Conservation (phyloP, 2,888 invertebrate genomes). For the Caenorhabditis macrosperma region DNA sequence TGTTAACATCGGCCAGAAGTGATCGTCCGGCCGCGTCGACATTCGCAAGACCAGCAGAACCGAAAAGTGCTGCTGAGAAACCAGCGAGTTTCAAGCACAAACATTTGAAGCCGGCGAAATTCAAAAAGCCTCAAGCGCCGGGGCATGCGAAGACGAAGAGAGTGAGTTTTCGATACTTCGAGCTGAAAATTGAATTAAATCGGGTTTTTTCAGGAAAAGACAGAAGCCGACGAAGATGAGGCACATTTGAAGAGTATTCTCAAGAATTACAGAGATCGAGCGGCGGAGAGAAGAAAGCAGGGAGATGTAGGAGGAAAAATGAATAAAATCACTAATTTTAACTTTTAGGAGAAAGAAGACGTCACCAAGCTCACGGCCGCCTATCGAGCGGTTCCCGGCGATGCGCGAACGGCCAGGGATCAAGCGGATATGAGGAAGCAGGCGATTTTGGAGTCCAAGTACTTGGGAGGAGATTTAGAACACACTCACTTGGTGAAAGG, state of each 20-base stretch:
- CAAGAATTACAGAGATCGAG: constrained; percentile 81
- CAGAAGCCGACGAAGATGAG: constrained; percentile 75
- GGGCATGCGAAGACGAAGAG: constrained; percentile 40
- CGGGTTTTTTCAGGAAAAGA: constrained; percentile 60
- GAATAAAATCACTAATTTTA: not conserved
- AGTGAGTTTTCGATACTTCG: not conserved
- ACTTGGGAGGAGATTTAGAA: constrained; percentile 99
- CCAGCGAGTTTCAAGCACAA: constrained; percentile 57
- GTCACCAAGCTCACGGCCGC: constrained; percentile 84
- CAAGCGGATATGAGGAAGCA: constrained; percentile 94
- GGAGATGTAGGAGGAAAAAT: too few relatives aligned
- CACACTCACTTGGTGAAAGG: constrained; percentile 99
- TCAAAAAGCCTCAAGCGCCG: constrained; percentile 46
- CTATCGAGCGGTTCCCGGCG: constrained; percentile 93
- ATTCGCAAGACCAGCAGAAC: constrained; percentile 21
- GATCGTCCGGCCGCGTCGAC: constrained; percentile 49
- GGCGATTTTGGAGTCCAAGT: constrained; percentile 97
- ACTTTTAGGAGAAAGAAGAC: constrained; percentile 52
- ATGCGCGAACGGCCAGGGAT: constrained; percentile 83
- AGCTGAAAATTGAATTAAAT: constrained; percentile 25
- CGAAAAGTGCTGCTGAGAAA: constrained; percentile 20
- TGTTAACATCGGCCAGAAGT: constrained; percentile 68
- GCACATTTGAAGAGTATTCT: constrained; percentile 75
- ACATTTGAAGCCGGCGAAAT: constrained; percentile 59
- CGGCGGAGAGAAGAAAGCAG: constrained; percentile 78